A percentile compares a stretch with the other conserved stretches of the same genome.
Conservation (phyloP, 2,113 vertebrate species). For the Ceratotherium simum region DNA sequence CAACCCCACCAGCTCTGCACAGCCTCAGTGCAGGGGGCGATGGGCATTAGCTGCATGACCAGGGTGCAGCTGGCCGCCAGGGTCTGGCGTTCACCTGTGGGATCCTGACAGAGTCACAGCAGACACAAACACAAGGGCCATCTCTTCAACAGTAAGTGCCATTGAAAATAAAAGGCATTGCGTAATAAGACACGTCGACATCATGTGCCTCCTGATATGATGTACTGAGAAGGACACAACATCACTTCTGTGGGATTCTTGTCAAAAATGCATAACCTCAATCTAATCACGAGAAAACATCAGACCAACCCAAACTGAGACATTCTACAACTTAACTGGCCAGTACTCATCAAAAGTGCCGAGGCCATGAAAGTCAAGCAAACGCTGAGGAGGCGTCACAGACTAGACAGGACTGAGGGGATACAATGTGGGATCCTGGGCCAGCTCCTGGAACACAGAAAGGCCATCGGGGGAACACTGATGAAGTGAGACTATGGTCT, state of each 20-base stretch:
- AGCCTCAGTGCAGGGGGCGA: neutral
- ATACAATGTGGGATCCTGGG: neutral
- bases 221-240: neutral
- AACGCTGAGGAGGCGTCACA: neutral
- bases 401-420: neutral
- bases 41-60: neutral
- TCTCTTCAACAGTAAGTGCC: neutral
- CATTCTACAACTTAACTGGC: neutral
- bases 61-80: neutral
- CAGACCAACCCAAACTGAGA: neutral
- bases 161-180: neutral
- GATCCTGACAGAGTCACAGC: neutral
- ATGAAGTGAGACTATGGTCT: fast-evolving
- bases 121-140: neutral
- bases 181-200: fast-evolving
- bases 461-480: neutral
- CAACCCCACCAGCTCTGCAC: neutral
- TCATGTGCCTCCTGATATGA: fast-evolving
- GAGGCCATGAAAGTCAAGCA: neutral
- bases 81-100: neutral
- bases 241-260: neutral
- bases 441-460: neutral
- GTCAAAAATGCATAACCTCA: neutral
- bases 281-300: neutral
- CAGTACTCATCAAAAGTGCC: neutral